Evolutionary conservation across 2,888 invertebrate genomes (phyloP), one percentile per base, ranked within the genome.

Genomic region (Capitulum mitella): DNA sequence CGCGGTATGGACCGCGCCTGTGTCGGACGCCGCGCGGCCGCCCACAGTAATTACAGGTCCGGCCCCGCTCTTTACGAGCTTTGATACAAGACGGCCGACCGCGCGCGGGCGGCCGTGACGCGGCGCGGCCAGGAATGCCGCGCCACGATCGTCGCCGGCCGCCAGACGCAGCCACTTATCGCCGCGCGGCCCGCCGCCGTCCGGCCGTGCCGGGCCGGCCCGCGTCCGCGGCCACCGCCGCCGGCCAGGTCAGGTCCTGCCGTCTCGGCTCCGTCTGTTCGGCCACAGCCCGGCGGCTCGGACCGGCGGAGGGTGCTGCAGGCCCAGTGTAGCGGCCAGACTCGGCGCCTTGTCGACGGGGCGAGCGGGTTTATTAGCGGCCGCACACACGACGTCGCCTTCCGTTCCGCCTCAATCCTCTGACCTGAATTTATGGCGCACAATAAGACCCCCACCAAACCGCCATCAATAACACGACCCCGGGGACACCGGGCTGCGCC

Each of bases 91-190:
- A 34, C 58, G 64, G 29, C 19, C 34, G 64, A 34, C 34, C 64
- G 64, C 37, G 37, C 37, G 37, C 70, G 70, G 22, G 16, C 70
- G 70, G 70, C 70, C 10, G 40, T 70, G 70, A 70, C 70, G 70
- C 70, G 70, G 70, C 70, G 40, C 29, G 34, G 70, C 70, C 40
- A 58, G 70, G 70, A 37, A 26, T 29, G 40, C 37, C 70, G 70
- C 70, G 37, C 70, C 37, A 10, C 37, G 40, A 32, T 70, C 70
- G 26, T 22, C 26, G 8, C 70, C 37, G 70, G 26, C 64, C 64
- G 34, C 34, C n/a, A n/a, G 58, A 29, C 58, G 29, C 58, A n/a
- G 58, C 29, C 58, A 61, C 61, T 61, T 14, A 29, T 58, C 58
- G 61, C 12, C 61, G 61, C 29, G 12, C 19, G 32, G 64, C 34